Conservation (phyloP, 2,888 invertebrate species). For the Trichopria drosophilae region DNA sequence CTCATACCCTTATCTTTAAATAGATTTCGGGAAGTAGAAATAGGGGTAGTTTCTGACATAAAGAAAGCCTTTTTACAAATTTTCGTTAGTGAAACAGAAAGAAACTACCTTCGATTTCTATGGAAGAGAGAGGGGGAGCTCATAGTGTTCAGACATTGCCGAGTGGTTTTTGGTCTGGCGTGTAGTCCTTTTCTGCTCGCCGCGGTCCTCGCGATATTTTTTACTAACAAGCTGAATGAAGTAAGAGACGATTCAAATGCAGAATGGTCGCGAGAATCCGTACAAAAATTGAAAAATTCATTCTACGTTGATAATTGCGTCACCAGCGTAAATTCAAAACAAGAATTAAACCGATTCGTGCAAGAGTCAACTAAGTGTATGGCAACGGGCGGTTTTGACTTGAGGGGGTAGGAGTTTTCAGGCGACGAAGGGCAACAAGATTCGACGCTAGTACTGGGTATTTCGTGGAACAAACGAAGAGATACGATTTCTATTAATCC, state of each 20-base stretch:
- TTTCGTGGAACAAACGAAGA: slow-evolving; percentile 15
- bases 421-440: neutral
- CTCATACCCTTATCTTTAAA: slow-evolving; percentile 22
- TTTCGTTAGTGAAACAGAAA: slow-evolving; percentile 11
- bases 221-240: slow-evolving; percentile 12
- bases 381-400: slow-evolving; percentile 29
- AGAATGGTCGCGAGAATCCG: neutral
- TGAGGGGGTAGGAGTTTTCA: slow-evolving; percentile 32
- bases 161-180: slow-evolving; percentile 36
- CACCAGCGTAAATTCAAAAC: slow-evolving; percentile 23
- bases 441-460: slow-evolving; percentile 2
- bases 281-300: slow-evolving; percentile 2
- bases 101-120: slow-evolving; percentile 32
- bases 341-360: slow-evolving; percentile 21
- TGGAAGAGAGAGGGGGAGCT: slow-evolving; percentile 29
- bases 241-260: neutral
- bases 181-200: slow-evolving; percentile 32
- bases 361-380: slow-evolving; percentile 23
- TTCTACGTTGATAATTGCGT: slow-evolving; percentile 37
- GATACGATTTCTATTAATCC: slow-evolving; percentile 25
- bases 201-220: slow-evolving; percentile 33
- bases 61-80: slow-evolving; percentile 26
- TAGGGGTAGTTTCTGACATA: slow-evolving; percentile 26
- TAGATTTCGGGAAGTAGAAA: slow-evolving; percentile 20
- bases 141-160: slow-evolving; percentile 22